phyloP scores from a whole-genome alignment of 37 sponge, comb jelly and placozoan genomes.

The Theonella swinhoei region DNA sequence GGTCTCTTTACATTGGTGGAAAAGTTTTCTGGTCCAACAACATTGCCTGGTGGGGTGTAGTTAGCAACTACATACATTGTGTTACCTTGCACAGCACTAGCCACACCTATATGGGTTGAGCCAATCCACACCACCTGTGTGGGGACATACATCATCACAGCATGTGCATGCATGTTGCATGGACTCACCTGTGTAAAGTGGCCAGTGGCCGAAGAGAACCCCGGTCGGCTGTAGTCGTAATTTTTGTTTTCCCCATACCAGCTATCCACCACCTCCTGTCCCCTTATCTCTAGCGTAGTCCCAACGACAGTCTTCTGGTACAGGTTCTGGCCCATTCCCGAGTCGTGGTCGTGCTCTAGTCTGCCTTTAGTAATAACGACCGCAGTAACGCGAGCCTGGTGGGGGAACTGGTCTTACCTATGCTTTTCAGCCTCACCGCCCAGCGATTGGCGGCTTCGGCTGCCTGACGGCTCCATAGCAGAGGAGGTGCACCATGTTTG shows the following conservation, averaged over 20 bases:
- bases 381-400: no score
- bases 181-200: constrained; percentile 76
- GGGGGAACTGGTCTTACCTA: no score
- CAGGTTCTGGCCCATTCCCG: constrained; percentile 89
- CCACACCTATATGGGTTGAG: constrained; percentile 81
- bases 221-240: constrained; percentile 77
- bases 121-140: constrained; percentile 86
- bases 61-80: constrained; percentile 75
- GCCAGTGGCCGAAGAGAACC: constrained; percentile 75
- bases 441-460: constrained; percentile 73
- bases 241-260: constrained; percentile 89
- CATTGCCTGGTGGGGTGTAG: constrained; percentile 86
- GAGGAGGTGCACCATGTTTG: constrained; percentile 72
- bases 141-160: background rate
- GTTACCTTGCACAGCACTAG: constrained; percentile 33
- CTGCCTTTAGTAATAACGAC: constrained; percentile 13
- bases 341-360: constrained; percentile 54
- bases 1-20: constrained; percentile 64
- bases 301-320: constrained; percentile 48
- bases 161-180: background rate
- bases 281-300: constrained; percentile 36
- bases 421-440: constrained; percentile 78
- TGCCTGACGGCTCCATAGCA: constrained; percentile 64
- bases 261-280: constrained; percentile 43
- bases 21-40: constrained; percentile 47